Evolutionary conservation across 2,888 invertebrate species (phyloP), one percentile per base, ranked within the genome.

Genomic region (Eupeodes latifasciatus): DNA sequence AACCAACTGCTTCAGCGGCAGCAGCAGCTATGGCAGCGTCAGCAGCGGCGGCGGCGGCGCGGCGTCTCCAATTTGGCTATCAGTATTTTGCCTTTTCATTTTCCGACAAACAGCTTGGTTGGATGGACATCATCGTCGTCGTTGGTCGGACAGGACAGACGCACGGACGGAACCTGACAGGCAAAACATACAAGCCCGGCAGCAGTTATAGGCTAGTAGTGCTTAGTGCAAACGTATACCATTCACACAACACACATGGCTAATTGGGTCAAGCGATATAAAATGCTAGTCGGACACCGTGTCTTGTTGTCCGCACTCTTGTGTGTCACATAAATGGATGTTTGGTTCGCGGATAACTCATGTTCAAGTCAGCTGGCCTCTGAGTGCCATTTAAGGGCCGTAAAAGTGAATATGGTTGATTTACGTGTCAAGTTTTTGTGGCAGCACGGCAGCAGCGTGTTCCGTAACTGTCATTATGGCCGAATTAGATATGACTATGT

Each of bases 211-310:
- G 19, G 36, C 36, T 11, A 55, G 10, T 27, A 10, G 7, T 36
- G 16, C 40, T 5, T 10, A 19, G 10, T 11, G 53, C 55, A 57
- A 2, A 19, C 10, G 0, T 57, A 27, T 57, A 27, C 40, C 40
- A 9, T 9, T 9, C 6, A 5, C 83, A 83, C 53, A 55, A 3
- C 40, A 16, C 16, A 69, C 55, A 83, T 81, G 84, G 80, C 66
- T 83, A 87, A 87, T 87, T 87, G 80, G 87, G 87, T 87, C 87
- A 87, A 77, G 51, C 83, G 80, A 84, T 84, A 77, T 81, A 84
- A 27, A 27, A 77, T 81, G 71, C 55, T 51, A 27, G 75, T 75
- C 36, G 64, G 47, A 72, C 64, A 81, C 51, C n/a, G 80, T 76
- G 81, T 74, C 51, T 67, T 44, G 19, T 69, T 49, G 76, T 76